Percentiles rank a stretch among this genome's conserved stretches.
phyloP scores from a whole-genome alignment of 2,797 vertebrate species.

The Cynopterus sphinx region DNA sequence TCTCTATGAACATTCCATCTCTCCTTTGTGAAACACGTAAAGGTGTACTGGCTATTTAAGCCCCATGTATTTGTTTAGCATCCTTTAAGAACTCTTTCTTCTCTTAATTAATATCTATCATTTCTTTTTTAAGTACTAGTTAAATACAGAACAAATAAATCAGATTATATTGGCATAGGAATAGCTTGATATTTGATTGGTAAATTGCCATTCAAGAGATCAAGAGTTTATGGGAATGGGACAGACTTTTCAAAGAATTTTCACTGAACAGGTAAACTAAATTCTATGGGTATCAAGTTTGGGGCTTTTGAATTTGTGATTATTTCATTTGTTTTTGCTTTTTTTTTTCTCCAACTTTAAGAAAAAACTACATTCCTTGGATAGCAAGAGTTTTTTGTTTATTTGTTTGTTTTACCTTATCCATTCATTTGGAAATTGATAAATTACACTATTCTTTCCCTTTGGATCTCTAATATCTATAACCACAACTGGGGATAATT shows the following conservation, averaged over 20 bases:
- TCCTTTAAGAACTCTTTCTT: not conserved
- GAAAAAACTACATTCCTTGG: not conserved
- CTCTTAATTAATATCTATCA: not conserved
- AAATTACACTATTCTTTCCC: not conserved
- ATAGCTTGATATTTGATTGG: not conserved
- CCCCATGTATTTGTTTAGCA: not conserved
- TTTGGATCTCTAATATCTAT: not conserved
- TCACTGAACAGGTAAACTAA: not conserved
- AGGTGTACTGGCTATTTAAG: not conserved
- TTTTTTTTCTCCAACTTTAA: not conserved
- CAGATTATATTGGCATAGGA: not conserved
- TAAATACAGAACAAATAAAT: not conserved
- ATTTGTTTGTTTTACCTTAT: not conserved
- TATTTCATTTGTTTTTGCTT: not conserved
- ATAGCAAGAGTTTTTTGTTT: not conserved
- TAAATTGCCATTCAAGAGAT: not conserved
- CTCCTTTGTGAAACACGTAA: not conserved
- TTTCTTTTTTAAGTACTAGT: not conserved
- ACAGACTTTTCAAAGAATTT: not conserved
- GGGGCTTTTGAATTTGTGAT: not conserved
- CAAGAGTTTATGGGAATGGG: not conserved
- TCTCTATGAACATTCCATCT: not conserved
- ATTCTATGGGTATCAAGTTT: not conserved
- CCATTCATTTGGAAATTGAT: not conserved
- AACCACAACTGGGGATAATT: not conserved